Conservation (phyloP, 1,140 invertebrate species). For the Papilio xuthus region DNA sequence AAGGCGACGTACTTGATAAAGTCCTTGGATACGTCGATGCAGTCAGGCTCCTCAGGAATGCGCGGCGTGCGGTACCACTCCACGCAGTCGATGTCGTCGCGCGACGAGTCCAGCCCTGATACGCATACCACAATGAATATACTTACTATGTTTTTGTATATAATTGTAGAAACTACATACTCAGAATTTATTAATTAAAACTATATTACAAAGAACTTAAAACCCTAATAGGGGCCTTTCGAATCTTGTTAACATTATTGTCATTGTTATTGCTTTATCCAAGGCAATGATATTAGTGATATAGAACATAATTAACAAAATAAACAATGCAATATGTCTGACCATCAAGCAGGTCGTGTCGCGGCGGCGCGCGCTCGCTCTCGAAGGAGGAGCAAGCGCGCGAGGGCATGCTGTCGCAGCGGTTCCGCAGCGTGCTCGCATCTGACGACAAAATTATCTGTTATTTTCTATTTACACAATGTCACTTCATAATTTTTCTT, state of each 20-base stretch:
- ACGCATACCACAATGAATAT: neutral
- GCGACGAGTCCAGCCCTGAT: conserved; percentile 62
- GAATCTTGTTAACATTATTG: neutral
- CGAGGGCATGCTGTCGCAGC: conserved; percentile 90
- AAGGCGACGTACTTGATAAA: conserved; percentile 56
- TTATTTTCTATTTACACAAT: neutral
- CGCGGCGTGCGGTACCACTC: conserved; percentile 73
- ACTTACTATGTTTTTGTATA: neutral
- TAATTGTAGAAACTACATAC: no score
- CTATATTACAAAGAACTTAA: no score
- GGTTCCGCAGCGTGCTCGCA: conserved; percentile 82
- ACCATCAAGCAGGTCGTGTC: conserved; percentile 57
- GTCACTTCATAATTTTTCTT: neutral
- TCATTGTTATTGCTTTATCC: no score
- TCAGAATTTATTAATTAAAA: no score
- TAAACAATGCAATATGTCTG: conserved; percentile 24
- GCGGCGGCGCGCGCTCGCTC: conserved; percentile 64
- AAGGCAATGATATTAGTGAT: no score
- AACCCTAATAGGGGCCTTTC: neutral
- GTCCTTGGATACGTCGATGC: conserved; percentile 64
- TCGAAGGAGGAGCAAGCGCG: conserved; percentile 78
- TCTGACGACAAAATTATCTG: conserved; percentile 54
- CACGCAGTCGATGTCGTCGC: conserved; percentile 66
- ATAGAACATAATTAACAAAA: no score
- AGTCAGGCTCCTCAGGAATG: conserved; percentile 73